Conservation (phyloP, 2,888 invertebrate genomes). For the Pseudococcus viburni region DNA sequence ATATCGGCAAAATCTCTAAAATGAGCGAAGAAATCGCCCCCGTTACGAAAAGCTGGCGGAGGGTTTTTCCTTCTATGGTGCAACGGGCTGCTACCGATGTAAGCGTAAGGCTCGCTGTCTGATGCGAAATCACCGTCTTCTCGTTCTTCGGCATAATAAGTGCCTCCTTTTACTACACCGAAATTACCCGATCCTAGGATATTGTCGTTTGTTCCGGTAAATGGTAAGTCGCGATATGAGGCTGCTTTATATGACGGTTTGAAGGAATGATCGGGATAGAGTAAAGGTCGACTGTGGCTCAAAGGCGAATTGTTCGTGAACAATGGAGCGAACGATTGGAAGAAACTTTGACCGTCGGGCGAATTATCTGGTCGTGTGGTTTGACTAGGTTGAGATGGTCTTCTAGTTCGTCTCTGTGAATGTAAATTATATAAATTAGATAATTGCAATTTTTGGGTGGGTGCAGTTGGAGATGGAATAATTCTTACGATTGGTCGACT, state of each 20-base stretch:
- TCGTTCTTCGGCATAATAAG: slow-evolving; percentile 81
- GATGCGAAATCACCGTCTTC: slow-evolving; percentile 60
- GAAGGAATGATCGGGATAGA: slow-evolving; percentile 77
- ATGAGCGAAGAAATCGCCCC: slow-evolving; percentile 85
- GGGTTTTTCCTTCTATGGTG: slow-evolving; percentile 78
- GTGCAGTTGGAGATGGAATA: neutral
- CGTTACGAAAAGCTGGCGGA: slow-evolving; percentile 71
- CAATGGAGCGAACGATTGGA: slow-evolving; percentile 82
- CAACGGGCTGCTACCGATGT: slow-evolving; percentile 76
- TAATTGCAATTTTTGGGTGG: neutral
- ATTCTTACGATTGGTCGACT: slow-evolving; percentile 8
- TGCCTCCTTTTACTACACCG: slow-evolving; percentile 88
- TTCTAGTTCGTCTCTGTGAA: slow-evolving; percentile 16
- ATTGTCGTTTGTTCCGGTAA: slow-evolving; percentile 69
- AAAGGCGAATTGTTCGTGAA: slow-evolving; percentile 77
- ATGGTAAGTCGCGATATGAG: slow-evolving; percentile 69
- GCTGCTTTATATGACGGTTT: slow-evolving; percentile 74
- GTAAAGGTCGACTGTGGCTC: slow-evolving; percentile 76
- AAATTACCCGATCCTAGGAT: slow-evolving; percentile 88
- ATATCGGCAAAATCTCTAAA: slow-evolving; percentile 93
- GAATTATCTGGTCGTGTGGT: slow-evolving; percentile 59
- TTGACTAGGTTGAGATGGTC: neutral
- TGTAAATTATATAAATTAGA: too few relatives aligned
- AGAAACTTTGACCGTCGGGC: slow-evolving; percentile 74
- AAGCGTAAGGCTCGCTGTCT: slow-evolving; percentile 64